Evolutionary conservation across 2,113 vertebrate species (phyloP).

Genomic region (Pimephales promelas): DNA sequence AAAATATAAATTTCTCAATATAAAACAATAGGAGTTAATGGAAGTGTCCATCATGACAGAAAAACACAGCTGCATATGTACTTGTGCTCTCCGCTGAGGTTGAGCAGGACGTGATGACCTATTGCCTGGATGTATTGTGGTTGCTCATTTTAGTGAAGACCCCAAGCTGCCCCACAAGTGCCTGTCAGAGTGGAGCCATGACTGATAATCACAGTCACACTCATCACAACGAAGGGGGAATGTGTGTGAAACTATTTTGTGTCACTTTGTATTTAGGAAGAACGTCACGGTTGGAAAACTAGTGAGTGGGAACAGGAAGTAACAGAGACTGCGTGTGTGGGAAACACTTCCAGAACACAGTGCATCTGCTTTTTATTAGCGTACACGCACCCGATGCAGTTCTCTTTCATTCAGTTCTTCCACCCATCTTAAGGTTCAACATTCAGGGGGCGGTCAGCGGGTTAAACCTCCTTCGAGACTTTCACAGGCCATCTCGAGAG

Average conservation of each 20-base stretch:
- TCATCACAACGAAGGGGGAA: conserved; percentile 20
- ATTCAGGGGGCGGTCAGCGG: not conserved
- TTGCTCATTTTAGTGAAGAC: conserved; percentile 49
- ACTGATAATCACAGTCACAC: conserved; percentile 29
- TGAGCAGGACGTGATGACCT: conserved; percentile 34
- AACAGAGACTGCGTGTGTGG: not conserved
- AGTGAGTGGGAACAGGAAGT: not conserved
- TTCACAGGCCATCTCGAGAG: not conserved
- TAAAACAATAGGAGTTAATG: not conserved
- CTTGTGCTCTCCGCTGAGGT: not conserved
- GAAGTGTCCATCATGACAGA: not conserved
- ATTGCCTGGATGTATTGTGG: conserved; percentile 50
- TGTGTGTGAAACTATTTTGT: not conserved
- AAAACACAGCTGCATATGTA: not conserved
- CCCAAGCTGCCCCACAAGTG: conserved; percentile 32
- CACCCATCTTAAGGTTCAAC: not conserved
- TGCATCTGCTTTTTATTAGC: conserved; percentile 15
- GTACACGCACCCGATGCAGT: not conserved
- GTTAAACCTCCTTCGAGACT: conserved; percentile 1
- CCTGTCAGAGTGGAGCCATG: conserved; percentile 26
- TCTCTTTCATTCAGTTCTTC: not conserved
- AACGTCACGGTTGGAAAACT: not conserved
- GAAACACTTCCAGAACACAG: conserved; percentile 20
- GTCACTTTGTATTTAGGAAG: not conserved
- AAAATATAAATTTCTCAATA: not conserved